Base-by-base conservation (phyloP, 2,888 invertebrate genomes). In the Aphidoletes aphidimyza region DNA sequence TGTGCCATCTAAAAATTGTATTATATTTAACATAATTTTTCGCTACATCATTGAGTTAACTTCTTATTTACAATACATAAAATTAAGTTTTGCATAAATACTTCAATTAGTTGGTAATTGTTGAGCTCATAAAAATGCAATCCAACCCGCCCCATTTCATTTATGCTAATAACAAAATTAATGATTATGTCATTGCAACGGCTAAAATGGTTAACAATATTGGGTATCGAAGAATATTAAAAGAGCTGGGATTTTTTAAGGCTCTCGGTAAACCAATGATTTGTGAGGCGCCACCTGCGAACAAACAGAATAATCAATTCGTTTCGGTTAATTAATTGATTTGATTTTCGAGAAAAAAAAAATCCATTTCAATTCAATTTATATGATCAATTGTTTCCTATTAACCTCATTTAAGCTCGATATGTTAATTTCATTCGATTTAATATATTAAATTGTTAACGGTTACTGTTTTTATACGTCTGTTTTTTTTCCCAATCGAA, bases 51-150 rank as follows among this genome's bases (percentile, higher is more conserved):
- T n/a, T 36, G 81, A 81, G 36, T 81, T 37, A 81, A 81, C 81
- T 81, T 37, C 69, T 81, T 84, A 49, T 84, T 84, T 84, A 49
- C 47, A 45, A n/a, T 47, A 49, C 36, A 84, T 84, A 84, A 47
- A 84, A 49, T 49, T n/a, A n/a, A 42, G 47, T 6, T 49, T 36
- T 69, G 69, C 69, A 69, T 69, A 69, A 69, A 69, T 69, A 69
- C 30, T 69, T 9, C n/a, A n/a, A 22, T 54, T 54, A 54, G 69
- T 30, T 69, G 69, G 69, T 26, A 69, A 69, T 30, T 69, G 30
- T 5, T 26, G 69, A 69, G 69, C 69, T 69, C 69, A 26, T 54
- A 26, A 22, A 54, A 54, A 54, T 54, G 5, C n/a, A n/a, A n/a
- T n/a, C n/a, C n/a, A n/a, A n/a, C n/a, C n/a, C n/a, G n/a, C n/a